phyloP scores from a whole-genome alignment of 2,888 invertebrate species.

The Linnaemya tessellans region DNA sequence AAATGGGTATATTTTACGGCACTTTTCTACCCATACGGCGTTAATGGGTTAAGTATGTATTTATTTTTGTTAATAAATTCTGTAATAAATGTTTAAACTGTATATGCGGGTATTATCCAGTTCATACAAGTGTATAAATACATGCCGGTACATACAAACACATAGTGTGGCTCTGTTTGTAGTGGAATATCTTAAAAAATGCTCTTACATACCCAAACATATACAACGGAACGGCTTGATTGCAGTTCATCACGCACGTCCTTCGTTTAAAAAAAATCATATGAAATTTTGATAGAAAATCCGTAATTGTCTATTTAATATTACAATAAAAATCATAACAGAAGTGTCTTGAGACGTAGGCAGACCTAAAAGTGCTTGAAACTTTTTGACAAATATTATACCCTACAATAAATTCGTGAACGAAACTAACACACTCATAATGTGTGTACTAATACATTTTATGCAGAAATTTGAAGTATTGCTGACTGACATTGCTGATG shows the following conservation, averaged over 20 bases:
- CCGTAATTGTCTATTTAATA: constrained; percentile 36
- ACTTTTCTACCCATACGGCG: too few species aligned
- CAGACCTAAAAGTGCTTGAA: not conserved
- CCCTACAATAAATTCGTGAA: too few species aligned
- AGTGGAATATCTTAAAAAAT: not conserved
- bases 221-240: not conserved
- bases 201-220: not conserved
- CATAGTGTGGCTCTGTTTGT: not conserved
- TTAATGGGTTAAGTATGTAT: too few species aligned
- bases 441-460: too few species aligned
- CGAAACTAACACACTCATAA: too few species aligned
- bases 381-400: not conserved
- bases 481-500: too few species aligned
- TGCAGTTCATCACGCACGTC: constrained; percentile 62
- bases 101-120: not conserved
- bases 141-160: too few species aligned
- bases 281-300: constrained; percentile 18
- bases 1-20: too few species aligned
- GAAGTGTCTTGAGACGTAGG: constrained; percentile 28
- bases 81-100: too few species aligned
- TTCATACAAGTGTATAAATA: too few species aligned
- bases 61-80: too few species aligned
- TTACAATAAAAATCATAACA: constrained; percentile 25
- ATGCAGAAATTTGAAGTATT: too few species aligned
- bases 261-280: constrained; percentile 24